Evolutionary conservation across 1,140 invertebrate genomes (phyloP).

Genomic region (Drosophila nasuta): DNA sequence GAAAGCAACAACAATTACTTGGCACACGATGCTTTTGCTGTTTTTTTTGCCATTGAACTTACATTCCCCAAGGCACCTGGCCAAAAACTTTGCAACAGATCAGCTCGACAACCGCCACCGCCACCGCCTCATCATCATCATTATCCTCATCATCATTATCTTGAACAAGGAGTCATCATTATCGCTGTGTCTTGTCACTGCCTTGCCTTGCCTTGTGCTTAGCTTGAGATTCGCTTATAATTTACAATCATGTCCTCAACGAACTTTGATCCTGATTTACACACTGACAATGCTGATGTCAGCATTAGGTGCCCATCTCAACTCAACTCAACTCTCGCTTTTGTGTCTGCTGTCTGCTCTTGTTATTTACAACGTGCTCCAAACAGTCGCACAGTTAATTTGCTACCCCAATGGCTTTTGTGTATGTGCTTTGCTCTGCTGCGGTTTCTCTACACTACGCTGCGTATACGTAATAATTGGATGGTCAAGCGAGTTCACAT

Average conservation of each 20-base stretch:
- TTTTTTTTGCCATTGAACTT: constrained; percentile 76
- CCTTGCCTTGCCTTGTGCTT: constrained; percentile 40
- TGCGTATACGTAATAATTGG: constrained; percentile 70
- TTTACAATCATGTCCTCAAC: constrained; percentile 72
- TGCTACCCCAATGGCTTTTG: constrained; percentile 59
- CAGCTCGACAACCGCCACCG: constrained; percentile 34
- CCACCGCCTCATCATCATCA: constrained; percentile 17
- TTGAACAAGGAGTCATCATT: constrained; percentile 7
- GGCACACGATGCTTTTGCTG: constrained; percentile 65
- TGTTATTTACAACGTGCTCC: constrained; percentile 73
- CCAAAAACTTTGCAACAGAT: constrained; percentile 50
- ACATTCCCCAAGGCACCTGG: constrained; percentile 44
- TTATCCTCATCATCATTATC: constrained; percentile 35
- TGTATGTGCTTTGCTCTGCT: constrained; percentile 17
- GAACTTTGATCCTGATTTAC: constrained; percentile 78
- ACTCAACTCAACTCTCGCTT: constrained; percentile 2
- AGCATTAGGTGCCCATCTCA: constrained; percentile 56
- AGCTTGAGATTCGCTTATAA: constrained; percentile 67
- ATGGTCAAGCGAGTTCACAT: constrained; percentile 37
- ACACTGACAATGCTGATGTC: constrained; percentile 66
- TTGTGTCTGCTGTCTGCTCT: constrained; percentile 41
- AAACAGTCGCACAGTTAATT: constrained; percentile 65
- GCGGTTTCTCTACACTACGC: constrained; percentile 22
- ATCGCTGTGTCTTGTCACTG: constrained; percentile 57
- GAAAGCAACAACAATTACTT: constrained; percentile 59